Conservation (phyloP, 2,113 vertebrate genomes). For the Dermatemys mawii region DNA sequence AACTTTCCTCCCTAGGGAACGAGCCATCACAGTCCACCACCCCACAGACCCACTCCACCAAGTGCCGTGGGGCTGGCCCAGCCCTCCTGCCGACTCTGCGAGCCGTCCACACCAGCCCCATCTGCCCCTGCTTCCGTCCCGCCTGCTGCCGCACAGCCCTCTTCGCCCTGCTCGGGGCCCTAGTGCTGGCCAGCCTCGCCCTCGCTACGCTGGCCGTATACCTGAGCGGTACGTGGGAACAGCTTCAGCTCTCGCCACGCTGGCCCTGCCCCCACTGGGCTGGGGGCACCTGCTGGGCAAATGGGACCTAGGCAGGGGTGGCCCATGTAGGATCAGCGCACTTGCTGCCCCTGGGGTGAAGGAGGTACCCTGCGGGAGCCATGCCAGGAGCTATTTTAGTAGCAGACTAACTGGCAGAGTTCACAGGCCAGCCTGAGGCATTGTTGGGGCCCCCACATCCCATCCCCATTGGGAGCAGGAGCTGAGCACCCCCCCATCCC, state of each 20-base stretch:
- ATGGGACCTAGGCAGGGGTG: background rate
- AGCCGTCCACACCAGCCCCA: background rate
- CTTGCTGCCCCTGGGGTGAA: background rate
- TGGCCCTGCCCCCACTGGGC: too few relatives aligned
- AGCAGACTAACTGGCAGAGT: accelerated
- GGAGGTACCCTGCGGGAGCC: background rate
- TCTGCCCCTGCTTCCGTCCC: conserved; percentile 61
- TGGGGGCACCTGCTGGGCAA: background rate
- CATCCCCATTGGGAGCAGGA: background rate
- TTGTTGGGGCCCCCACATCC: background rate
- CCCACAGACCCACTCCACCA: background rate
- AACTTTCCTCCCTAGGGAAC: conserved; percentile 4
- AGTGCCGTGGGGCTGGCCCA: background rate
- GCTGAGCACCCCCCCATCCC: too few relatives aligned
- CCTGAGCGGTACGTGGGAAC: conserved; percentile 72
- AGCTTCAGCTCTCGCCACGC: too few relatives aligned
- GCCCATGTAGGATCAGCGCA: background rate
- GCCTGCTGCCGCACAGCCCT: conserved; percentile 70
- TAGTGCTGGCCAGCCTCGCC: conserved; percentile 81
- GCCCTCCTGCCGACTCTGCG: conserved; percentile 59
- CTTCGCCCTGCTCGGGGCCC: conserved; percentile 75
- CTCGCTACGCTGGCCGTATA: conserved; percentile 79
- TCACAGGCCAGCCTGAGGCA: accelerated
- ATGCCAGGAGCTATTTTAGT: background rate
- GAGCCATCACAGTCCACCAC: background rate